A percentile compares a stretch with the other conserved stretches of the same genome.
These are phyloP conservation scores for Pangasius larnaudii DNA, from an alignment of 2,797 vertebrate species.

Conservation along the genomic window DNA sequence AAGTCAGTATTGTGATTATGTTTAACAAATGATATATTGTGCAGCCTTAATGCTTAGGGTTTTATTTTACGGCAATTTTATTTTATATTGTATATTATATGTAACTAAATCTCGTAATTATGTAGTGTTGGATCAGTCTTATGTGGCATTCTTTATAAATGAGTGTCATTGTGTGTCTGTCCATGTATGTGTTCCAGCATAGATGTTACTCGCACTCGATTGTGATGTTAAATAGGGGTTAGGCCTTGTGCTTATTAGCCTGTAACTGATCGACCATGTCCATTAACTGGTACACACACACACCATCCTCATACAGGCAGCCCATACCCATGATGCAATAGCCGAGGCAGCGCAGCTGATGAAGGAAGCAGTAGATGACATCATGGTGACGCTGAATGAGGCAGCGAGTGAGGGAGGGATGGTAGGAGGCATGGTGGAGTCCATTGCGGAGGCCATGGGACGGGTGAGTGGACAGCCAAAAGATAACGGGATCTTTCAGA, in stretches of 20 bases:
- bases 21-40: neutral
- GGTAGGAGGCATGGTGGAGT: conserved; percentile 96
- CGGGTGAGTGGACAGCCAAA: conserved; percentile 76
- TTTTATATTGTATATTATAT: neutral
- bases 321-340: conserved; percentile 94
- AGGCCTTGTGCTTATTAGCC: neutral
- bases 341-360: conserved; percentile 93
- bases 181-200: neutral
- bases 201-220: neutral
- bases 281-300: neutral
- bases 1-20: neutral
- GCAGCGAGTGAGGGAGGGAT: conserved; percentile 95
- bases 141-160: neutral
- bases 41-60: neutral
- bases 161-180: too few relatives aligned
- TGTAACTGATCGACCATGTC: neutral
- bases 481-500: neutral
- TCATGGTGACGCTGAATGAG: conserved; percentile 97
- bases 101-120: neutral
- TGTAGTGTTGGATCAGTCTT: neutral
- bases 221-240: neutral
- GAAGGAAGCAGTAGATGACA: conserved; percentile 97
- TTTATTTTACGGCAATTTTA: neutral
- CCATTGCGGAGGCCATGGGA: conserved; percentile 92
- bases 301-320: conserved; percentile 73